Conservation (phyloP, 1,140 invertebrate genomes). For the Lethrus apterus region DNA sequence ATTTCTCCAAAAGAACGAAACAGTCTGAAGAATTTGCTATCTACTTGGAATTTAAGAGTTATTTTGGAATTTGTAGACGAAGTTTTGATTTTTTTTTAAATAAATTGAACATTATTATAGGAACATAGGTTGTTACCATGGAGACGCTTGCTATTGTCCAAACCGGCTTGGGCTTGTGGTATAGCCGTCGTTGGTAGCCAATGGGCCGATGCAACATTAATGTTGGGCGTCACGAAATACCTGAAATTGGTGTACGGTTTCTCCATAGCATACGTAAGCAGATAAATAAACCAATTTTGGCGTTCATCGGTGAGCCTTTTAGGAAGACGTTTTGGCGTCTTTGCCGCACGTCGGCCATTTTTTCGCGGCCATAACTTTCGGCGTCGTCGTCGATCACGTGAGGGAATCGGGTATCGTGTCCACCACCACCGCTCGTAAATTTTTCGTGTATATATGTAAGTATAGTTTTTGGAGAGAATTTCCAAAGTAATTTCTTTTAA, state of each 20-base stretch:
- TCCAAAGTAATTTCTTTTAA: conserved; percentile 22
- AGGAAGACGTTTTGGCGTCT: conserved; percentile 51
- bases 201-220: conserved; percentile 52
- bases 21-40: too few relatives aligned
- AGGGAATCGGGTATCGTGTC: conserved; percentile 49
- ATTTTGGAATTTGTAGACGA: too few relatives aligned
- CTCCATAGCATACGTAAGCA: conserved; percentile 49
- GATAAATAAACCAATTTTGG: conserved; percentile 3
- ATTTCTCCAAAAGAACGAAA: too few relatives aligned
- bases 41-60: too few relatives aligned
- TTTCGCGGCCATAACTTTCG: conserved; percentile 50
- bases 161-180: conserved; percentile 52
- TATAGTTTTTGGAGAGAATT: conserved; percentile 12
- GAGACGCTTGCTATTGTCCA: conserved; percentile 48
- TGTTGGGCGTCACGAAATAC: conserved; percentile 52
- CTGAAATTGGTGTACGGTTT: conserved; percentile 53
- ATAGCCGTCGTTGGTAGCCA: conserved; percentile 53
- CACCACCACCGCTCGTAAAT: conserved; percentile 51
- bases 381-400: conserved; percentile 51
- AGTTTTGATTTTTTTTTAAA: conserved; percentile 1
- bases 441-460: conserved; percentile 53
- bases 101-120: conserved; percentile 21
- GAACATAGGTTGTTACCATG: conserved; percentile 45
- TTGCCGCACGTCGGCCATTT: conserved; percentile 53
- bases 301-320: conserved; percentile 38